These are phyloP conservation scores for Diploptera punctata DNA, from an alignment of 2,888 invertebrate genomes.

Conservation along the genomic window DNA sequence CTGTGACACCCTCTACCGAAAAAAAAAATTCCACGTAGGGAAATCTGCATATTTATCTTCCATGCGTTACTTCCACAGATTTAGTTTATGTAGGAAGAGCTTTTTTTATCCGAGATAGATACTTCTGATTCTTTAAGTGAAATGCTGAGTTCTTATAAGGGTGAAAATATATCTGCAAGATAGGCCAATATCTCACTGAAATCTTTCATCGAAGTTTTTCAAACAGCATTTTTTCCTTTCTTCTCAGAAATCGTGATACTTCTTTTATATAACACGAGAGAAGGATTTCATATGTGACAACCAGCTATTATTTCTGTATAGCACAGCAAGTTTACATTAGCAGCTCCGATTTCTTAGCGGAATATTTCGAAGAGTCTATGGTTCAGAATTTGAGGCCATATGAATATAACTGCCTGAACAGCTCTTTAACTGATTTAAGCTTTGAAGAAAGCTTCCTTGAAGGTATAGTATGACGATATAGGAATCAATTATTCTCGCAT, in stretches of 20 bases:
- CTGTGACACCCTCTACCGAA: not conserved
- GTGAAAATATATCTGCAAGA: constrained; percentile 10
- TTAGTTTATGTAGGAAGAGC: not conserved
- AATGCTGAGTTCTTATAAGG: not conserved
- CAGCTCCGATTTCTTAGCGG: too few relatives aligned
- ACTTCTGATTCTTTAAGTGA: constrained; percentile 5
- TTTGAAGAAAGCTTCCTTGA: not conserved
- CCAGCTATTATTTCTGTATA: not conserved
- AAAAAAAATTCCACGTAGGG: not conserved
- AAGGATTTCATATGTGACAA: not conserved
- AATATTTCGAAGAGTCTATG: not conserved
- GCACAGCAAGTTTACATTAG: too few relatives aligned
- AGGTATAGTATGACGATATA: not conserved
- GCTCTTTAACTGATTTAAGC: not conserved
- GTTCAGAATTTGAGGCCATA: not conserved
- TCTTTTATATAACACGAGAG: not conserved
- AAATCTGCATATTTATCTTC: constrained; percentile 1
- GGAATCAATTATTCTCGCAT: not conserved
- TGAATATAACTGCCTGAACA: not conserved
- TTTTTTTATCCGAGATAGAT: not conserved
- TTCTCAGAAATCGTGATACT: not conserved
- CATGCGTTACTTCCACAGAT: constrained; percentile 1
- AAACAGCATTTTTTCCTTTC: not conserved
- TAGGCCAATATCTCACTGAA: not conserved
- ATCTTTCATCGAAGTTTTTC: too few relatives aligned